These are phyloP conservation scores for Tuta absoluta DNA, from an alignment of 2,888 invertebrate species.

Conservation along the genomic window DNA sequence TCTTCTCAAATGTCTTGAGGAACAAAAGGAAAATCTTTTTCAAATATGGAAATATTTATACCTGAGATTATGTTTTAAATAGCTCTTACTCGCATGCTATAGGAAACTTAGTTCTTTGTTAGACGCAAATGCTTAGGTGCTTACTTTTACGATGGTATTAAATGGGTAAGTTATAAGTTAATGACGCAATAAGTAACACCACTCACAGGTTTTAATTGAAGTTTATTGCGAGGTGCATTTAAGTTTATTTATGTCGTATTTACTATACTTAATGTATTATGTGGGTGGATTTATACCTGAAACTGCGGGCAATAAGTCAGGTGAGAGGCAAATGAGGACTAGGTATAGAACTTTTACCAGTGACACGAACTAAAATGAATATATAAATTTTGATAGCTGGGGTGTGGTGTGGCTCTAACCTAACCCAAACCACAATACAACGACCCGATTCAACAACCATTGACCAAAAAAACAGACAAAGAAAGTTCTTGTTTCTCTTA, in stretches of 20 bases:
- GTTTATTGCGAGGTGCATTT: not conserved
- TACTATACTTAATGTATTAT: not conserved
- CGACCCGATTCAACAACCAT: no score
- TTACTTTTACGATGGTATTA: constrained; percentile 21
- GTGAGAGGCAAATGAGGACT: not conserved
- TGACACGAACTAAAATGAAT: no score
- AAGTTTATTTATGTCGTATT: constrained; percentile 5
- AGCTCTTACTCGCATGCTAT: constrained; percentile 7
- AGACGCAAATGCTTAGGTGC: not conserved
- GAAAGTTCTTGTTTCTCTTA: no score
- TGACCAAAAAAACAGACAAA: no score
- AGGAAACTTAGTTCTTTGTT: constrained; percentile 11
- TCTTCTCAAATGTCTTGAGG: constrained; percentile 22
- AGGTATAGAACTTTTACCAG: no score
- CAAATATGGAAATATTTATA: constrained; percentile 18
- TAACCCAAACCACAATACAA: no score
- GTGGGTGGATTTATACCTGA: not conserved
- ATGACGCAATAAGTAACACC: constrained; percentile 17
- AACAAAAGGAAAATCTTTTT: constrained; percentile 27
- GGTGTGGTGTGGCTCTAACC: no score
- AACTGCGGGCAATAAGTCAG: not conserved
- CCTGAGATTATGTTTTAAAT: not conserved
- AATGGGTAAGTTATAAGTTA: constrained; percentile 17
- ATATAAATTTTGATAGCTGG: no score
- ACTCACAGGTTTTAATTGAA: constrained; percentile 10